Evolutionary conservation across 2,797 vertebrate genomes (phyloP), one percentile per base, ranked within the genome.

Genomic region (Trachurus trachurus): DNA sequence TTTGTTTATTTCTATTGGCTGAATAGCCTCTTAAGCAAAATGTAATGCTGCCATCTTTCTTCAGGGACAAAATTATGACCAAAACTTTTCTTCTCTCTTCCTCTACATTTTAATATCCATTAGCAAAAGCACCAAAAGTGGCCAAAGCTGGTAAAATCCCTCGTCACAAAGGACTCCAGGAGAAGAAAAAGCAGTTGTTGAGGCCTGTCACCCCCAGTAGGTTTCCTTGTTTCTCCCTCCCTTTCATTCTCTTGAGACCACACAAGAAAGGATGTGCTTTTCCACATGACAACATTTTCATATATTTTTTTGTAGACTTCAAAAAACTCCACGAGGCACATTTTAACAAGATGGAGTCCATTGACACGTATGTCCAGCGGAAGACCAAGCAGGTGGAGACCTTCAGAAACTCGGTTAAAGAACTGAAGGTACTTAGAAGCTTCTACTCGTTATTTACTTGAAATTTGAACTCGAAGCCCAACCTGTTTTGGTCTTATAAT

Each of bases 291-390:
- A 11, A 4, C 31, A 6, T 9, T n/a, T 42, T 9, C 29, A 9
- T 29, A n/a, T 12, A 0, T 26, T 40, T 2, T 69, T 47, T 29
- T 78, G 5, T 15, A 99, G 98, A 99, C 84, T 99, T 99, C 74
- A 98, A 96, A 88, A 99, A 96, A 90, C 87, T 99, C 57, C 98
- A 99, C 0, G 97, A 99, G 78, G 97, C 97, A 15, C 95, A 95
- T 56, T 99, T 99, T 63, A 96, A 96, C 85, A 98, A 97, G 93
- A 98, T 99, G 97, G 96, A 98, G 87, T 99, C 98, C 42, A 98
- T 99, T 67, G 96, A 96, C 89, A 96, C 96, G 0, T 99, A 98
- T 1, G 45, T 97, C 49, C 95, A 98, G 64, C 94, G 97, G 66
- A 99, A 96, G 90, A 96, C 90, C 29, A 98, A 94, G 81, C 92